Base-by-base conservation (phyloP, 2,797 vertebrate species). In the Pachyuromys duprasi region DNA sequence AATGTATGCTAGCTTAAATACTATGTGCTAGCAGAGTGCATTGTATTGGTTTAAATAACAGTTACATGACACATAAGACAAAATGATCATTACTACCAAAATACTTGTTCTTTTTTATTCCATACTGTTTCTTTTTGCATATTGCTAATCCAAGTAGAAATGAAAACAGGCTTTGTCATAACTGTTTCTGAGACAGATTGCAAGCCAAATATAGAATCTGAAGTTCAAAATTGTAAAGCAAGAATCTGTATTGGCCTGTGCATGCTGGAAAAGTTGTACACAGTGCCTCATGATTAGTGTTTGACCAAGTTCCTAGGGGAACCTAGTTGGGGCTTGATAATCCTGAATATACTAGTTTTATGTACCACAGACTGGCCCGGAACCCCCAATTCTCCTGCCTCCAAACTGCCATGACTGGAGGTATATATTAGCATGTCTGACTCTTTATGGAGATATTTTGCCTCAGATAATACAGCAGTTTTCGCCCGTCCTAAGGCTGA, bases 201-300 rank as follows among this genome's bases (percentile, higher is more conserved):
- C 17, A 82, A 74, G 18, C 11, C 6, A 72, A 80, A 45, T 49
- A 11, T 36, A 78, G 92, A 96, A 83, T 0, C 18, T 12, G 5
- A 76, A 79, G 45, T 82, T 93, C 55, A 90, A 89, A 60, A 95
- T 62, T 82, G 80, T 76, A 20, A 82, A 91, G 81, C 55, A 80
- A 72, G 60, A 75, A 31, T 70, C 22, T 62, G 5, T 49, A 63
- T 31, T 78, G 6, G 60, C 20, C 2, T 57, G 14, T 78, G 15
- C 18, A 39, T 60, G 5, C 14, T 36, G 11, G 26, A 24, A 81
- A 4, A 63, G 15, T 24, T 92, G n/a, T 53, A 18, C 42, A 14
- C 67, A 3, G 22, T 94, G 39, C 24, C 36, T 91, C 53, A 17
- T 86, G 90, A 67, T 5, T 55, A 63, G 11, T 75, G 42, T 28